Base-by-base conservation (phyloP, 2,797 vertebrate genomes). In the Chlorospingus flavigularis region DNA sequence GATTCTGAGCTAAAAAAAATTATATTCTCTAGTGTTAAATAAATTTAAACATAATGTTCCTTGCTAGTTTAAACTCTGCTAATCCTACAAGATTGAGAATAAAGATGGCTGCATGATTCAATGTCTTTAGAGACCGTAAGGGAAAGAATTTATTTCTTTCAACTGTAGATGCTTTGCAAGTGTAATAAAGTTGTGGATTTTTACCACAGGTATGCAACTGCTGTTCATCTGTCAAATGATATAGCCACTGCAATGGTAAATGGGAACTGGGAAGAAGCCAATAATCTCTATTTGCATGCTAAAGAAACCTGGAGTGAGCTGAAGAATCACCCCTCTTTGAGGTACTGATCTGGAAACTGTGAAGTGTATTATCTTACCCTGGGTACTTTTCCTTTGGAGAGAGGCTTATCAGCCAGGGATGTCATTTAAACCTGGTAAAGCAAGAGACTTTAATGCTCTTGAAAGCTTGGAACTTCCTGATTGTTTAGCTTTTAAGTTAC, bases 201-300 rank as follows among this genome's bases (percentile, higher is more conserved):
- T 67, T 16, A 33, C 30, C 12, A 18, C 94, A 98, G 99, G 51
- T 99, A 99, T 13, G 98, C 99, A 83, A 97, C 97, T 4, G 98
- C 99, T 21, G 98, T 98, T 80, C 97, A 98, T 93, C 91, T 94
- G n/a, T 98, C 99, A 90, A 98, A 98, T 54, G 99, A 99, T 60
- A 93, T 99, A 58, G 96, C 95, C 14, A 43, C 97, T 31, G 98
- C 98, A 2, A 98, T 99, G 99, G 98, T 98, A 83, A 97, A 91
- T 15, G 98, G 99, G 53, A 98, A 98, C 88, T 99, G 99, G 99
- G 97, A 98, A 45, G 98, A 98, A 42, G 99, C 99, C 30, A 91
- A 98, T 76, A 80, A 93, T 51, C 98, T 99, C 10, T 99, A 98
- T 70, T 76, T 83, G 24, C 45, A 84, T 66, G 98, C 99, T 55